Conservation (phyloP, 2,797 vertebrate species). For the Eidolon dupreanum region DNA sequence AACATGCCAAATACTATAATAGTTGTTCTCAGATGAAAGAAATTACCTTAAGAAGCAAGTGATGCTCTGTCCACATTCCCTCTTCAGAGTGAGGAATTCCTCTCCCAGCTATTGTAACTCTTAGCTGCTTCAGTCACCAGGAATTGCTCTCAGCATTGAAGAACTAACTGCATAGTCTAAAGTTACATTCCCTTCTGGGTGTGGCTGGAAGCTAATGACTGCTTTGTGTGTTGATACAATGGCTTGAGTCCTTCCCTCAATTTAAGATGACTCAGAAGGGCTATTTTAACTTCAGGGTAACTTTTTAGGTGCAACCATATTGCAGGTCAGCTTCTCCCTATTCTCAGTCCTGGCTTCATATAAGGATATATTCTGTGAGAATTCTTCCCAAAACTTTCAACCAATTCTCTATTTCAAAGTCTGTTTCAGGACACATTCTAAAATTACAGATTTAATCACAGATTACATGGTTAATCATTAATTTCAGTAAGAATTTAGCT, state of each 20-base stretch:
- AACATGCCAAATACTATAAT: neutral
- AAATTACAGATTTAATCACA: slow-evolving; percentile 34
- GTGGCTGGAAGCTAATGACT: neutral
- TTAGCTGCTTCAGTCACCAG: neutral
- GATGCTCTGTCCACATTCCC: neutral
- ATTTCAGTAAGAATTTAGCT: slow-evolving; percentile 35
- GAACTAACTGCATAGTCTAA: neutral
- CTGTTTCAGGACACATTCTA: neutral
- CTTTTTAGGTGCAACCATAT: neutral
- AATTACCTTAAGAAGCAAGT: neutral
- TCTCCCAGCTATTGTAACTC: neutral
- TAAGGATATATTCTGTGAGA: neutral
- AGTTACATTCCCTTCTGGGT: neutral
- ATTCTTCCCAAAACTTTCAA: neutral
- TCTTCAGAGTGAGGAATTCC: neutral
- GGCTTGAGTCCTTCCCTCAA: neutral
- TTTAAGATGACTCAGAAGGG: neutral
- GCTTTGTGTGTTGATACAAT: neutral
- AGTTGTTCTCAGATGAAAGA: neutral
- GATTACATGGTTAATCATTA: neutral
- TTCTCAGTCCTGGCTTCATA: neutral
- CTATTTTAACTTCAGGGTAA: neutral
- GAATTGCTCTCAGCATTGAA: neutral
- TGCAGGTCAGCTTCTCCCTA: neutral
- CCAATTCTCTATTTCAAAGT: neutral